Conservation (phyloP, 2,888 invertebrate genomes). For the Eupsilia transversa region DNA sequence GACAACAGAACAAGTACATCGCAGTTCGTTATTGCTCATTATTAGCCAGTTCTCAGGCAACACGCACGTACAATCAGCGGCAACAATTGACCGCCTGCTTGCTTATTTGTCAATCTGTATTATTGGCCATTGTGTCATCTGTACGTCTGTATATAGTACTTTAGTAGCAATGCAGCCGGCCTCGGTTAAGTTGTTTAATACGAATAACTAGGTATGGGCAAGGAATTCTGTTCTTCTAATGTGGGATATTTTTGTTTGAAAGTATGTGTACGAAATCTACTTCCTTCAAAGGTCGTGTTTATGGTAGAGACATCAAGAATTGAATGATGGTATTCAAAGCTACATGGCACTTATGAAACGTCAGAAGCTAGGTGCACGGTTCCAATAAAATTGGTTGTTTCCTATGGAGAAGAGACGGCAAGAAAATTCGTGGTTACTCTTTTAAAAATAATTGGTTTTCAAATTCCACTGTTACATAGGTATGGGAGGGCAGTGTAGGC, state of each 20-base stretch:
- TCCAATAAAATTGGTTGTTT: too few species aligned
- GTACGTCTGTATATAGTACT: constrained; percentile 21
- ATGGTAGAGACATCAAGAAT: too few species aligned
- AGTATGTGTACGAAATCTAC: background rate
- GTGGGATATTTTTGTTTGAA: background rate
- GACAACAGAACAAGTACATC: constrained; percentile 33
- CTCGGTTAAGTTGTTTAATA: constrained; percentile 28
- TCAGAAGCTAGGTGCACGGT: too few species aligned
- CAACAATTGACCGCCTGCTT: constrained; percentile 56
- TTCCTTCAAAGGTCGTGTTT: background rate
- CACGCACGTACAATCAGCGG: constrained; percentile 65
- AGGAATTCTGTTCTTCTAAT: background rate
- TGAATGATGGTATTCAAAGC: too few species aligned
- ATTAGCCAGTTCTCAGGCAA: constrained; percentile 66
- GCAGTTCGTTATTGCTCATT: constrained; percentile 60
- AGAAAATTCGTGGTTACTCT: too few species aligned
- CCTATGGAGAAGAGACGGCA: too few species aligned
- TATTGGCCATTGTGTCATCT: constrained; percentile 31
- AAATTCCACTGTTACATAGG: too few species aligned
- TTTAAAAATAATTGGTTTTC: too few species aligned
- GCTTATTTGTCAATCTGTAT: constrained; percentile 66
- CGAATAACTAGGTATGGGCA: background rate
- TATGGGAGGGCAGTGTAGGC: too few species aligned
- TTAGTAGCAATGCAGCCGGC: constrained; percentile 43
- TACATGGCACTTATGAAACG: too few species aligned